phyloP scores from a whole-genome alignment of 2,797 vertebrate species.

The Knipowitschia caucasica region DNA sequence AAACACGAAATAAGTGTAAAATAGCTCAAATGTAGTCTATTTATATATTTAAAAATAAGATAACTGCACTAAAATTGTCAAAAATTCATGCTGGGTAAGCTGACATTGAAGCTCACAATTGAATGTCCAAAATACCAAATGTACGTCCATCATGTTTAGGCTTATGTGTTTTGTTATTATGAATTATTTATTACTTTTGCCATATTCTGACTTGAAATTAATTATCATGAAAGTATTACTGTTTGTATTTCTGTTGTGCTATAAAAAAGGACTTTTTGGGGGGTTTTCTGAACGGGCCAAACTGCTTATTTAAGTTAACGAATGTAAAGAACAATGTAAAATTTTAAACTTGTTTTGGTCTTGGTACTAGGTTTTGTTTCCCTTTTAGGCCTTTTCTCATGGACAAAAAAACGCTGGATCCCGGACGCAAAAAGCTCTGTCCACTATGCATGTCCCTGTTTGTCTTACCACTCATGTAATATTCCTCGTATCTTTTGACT shows the following conservation, averaged over 20 bases:
- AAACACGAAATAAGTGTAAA: no score
- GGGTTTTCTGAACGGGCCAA: slow-evolving; percentile 17
- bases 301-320: slow-evolving; percentile 40
- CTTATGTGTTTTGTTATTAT: slow-evolving; percentile 7
- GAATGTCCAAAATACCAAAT: slow-evolving; percentile 1
- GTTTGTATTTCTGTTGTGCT: background rate
- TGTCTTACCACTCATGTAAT: slow-evolving; percentile 80
- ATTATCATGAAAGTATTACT: slow-evolving; percentile 7
- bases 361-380: slow-evolving; percentile 47
- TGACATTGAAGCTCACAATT: background rate
- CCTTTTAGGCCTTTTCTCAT: slow-evolving; percentile 55
- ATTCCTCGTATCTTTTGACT: slow-evolving; percentile 84
- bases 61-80: no score
- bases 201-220: slow-evolving; percentile 15
- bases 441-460: slow-evolving; percentile 81
- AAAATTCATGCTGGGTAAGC: background rate
- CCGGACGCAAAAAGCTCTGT: slow-evolving; percentile 60
- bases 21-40: no score
- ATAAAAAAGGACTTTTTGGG: slow-evolving; percentile 1
- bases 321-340: slow-evolving; percentile 55
- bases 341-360: slow-evolving; percentile 23
- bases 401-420: slow-evolving; percentile 50
- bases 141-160: background rate
- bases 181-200: background rate
- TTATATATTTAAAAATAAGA: no score